Conservation (phyloP, 2,888 invertebrate species). For the Acanthococcus lagerstroemiae region DNA sequence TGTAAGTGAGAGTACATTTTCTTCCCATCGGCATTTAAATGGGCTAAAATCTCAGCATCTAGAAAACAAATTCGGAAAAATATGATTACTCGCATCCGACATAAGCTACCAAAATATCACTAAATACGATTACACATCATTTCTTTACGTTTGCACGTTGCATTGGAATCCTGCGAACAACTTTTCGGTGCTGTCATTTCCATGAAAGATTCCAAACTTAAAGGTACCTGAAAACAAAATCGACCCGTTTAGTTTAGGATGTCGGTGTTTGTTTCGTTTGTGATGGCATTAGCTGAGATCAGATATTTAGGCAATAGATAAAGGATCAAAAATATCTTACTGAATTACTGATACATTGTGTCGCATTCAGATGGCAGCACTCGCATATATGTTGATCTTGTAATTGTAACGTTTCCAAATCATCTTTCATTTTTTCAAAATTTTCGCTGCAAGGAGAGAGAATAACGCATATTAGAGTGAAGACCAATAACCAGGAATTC, state of each 20-base stretch:
- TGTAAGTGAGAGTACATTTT: slow-evolving; percentile 24
- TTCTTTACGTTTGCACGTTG: too few relatives aligned
- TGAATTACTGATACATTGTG: slow-evolving; percentile 3
- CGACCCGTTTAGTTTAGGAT: too few relatives aligned
- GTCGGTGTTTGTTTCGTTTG: too few relatives aligned
- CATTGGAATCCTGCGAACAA: too few relatives aligned
- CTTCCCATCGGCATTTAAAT: slow-evolving; percentile 18
- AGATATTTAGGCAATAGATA: neutral
- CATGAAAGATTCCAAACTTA: slow-evolving; percentile 1
- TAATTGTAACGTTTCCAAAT: neutral
- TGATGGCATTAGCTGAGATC: neutral
- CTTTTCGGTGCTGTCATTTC: neutral
- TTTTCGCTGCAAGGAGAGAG: neutral
- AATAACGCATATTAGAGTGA: too few relatives aligned
- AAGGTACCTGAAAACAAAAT: slow-evolving; percentile 1
- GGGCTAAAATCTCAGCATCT: slow-evolving; percentile 9
- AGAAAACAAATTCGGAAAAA: neutral
- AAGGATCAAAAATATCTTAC: slow-evolving; percentile 1
- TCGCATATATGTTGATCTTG: slow-evolving; percentile 11
- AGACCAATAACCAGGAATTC: too few relatives aligned
- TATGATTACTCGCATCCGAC: too few relatives aligned
- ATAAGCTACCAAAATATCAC: too few relatives aligned
- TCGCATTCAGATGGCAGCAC: slow-evolving; percentile 9
- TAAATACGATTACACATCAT: too few relatives aligned
- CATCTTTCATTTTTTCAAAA: slow-evolving; percentile 4